These are phyloP conservation scores for Drosophila cognata DNA, from an alignment of 2,888 invertebrate genomes.

Conservation along the genomic window DNA sequence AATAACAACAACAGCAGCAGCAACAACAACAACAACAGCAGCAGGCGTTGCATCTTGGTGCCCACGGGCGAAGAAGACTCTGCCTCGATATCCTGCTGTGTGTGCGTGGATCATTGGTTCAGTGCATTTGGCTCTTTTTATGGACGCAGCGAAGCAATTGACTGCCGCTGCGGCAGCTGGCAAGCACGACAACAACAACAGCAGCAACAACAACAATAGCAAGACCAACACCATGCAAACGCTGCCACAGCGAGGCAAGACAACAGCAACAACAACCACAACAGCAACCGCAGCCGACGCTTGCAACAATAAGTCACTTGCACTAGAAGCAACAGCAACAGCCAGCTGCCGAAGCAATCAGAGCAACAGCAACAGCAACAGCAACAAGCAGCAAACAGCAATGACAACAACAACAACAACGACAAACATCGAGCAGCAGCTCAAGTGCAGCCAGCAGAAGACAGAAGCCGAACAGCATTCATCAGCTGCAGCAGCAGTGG, in stretches of 20 bases:
- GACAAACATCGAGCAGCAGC: constrained; percentile 41
- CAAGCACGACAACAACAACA: constrained; percentile 49
- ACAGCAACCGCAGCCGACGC: constrained; percentile 22
- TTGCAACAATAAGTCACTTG: constrained; percentile 13
- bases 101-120: constrained; percentile 70
- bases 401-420: constrained; percentile 46
- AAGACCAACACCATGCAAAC: constrained; percentile 31
- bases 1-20: constrained; percentile 26
- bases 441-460: constrained; percentile 35
- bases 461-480: constrained; percentile 46
- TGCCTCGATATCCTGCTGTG: constrained; percentile 74
- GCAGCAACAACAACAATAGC: constrained; percentile 36
- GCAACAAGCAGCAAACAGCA: constrained; percentile 38
- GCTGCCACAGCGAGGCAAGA: constrained; percentile 30
- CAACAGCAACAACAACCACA: constrained; percentile 21
- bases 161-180: constrained; percentile 63
- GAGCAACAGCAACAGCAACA: constrained; percentile 38
- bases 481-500: constrained; percentile 34
- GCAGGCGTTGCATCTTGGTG: constrained; percentile 64
- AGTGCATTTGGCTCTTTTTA: constrained; percentile 68
- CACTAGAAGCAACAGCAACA: constrained; percentile 23
- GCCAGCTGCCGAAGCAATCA: constrained; percentile 22
- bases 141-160: constrained; percentile 75
- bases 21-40: constrained; percentile 39
- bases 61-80: constrained; percentile 54